Percentiles rank a stretch among this genome's conserved stretches.
phyloP scores from a whole-genome alignment of 2,888 invertebrate genomes.

The Euplexia lucipara region DNA sequence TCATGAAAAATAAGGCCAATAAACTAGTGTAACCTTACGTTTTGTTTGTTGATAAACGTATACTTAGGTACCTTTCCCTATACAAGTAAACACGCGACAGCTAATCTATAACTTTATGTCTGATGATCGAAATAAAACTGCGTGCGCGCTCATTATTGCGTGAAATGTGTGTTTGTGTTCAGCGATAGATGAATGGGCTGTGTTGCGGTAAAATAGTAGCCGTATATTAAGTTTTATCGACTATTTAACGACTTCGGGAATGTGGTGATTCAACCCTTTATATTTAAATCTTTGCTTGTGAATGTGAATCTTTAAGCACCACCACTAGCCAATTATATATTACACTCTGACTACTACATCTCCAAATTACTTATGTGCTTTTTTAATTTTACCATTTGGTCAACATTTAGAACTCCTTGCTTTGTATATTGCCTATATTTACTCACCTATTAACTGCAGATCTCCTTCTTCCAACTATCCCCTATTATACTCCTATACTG shows the following conservation, averaged over 20 bases:
- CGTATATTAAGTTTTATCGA: background rate
- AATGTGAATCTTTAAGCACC: too few species aligned
- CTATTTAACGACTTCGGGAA: constrained; percentile 19
- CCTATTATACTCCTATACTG: too few species aligned
- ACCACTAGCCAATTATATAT: background rate
- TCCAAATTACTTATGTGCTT: too few species aligned
- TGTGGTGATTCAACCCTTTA: background rate
- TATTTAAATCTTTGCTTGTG: background rate
- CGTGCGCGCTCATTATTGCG: background rate
- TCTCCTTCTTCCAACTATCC: too few species aligned
- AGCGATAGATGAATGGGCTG: background rate
- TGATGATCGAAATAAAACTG: background rate
- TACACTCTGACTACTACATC: too few species aligned
- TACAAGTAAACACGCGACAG: background rate
- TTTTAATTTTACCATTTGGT: too few species aligned
- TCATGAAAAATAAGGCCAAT: constrained; percentile 29
- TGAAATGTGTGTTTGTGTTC: constrained; percentile 2
- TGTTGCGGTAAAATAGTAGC: background rate
- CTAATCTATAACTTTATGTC: background rate
- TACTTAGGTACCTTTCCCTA: background rate
- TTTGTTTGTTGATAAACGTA: background rate
- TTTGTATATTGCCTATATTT: too few species aligned
- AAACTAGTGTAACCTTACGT: constrained; percentile 9
- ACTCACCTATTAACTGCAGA: too few species aligned
- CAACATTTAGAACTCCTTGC: too few species aligned